phyloP scores from a whole-genome alignment of 2,888 invertebrate genomes.

The Dynastes maya region DNA sequence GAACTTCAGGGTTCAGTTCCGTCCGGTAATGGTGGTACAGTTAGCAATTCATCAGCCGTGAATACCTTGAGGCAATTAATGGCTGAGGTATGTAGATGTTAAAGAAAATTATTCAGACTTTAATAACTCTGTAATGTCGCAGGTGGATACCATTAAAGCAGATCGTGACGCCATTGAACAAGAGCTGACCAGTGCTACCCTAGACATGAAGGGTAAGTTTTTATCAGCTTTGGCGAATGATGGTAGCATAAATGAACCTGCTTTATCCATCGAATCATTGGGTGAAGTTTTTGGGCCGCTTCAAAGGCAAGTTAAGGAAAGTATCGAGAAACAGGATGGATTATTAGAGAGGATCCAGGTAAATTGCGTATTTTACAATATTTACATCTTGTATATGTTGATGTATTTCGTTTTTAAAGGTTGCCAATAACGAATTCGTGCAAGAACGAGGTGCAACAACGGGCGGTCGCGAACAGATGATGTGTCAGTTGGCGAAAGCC shows the following conservation, averaged over 20 bases:
- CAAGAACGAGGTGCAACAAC: conserved; percentile 78
- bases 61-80: conserved; percentile 82
- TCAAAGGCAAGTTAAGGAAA: conserved; percentile 85
- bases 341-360: conserved; percentile 81
- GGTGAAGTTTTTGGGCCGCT: conserved; percentile 84
- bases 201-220: conserved; percentile 89
- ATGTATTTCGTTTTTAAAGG: conserved; percentile 63
- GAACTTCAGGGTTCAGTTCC: conserved; percentile 83
- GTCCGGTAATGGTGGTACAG: conserved; percentile 72
- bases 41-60: conserved; percentile 76
- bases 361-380: conserved; percentile 56
- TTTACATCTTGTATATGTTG: conserved; percentile 30
- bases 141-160: conserved; percentile 89
- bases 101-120: background rate
- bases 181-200: conserved; percentile 85
- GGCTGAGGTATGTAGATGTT: conserved; percentile 76
- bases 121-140: conserved; percentile 59
- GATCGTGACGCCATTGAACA: conserved; percentile 93
- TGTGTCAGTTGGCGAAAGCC: conserved; percentile 90
- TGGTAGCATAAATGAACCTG: conserved; percentile 85
- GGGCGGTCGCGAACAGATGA: conserved; percentile 81
- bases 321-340: conserved; percentile 80
- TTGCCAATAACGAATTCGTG: conserved; percentile 75
- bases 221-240: conserved; percentile 82
- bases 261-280: conserved; percentile 80